Percentiles rank a stretch among this genome's conserved stretches.
phyloP scores from a whole-genome alignment of 2,113 vertebrate species.

The Oostethus manadensis region DNA sequence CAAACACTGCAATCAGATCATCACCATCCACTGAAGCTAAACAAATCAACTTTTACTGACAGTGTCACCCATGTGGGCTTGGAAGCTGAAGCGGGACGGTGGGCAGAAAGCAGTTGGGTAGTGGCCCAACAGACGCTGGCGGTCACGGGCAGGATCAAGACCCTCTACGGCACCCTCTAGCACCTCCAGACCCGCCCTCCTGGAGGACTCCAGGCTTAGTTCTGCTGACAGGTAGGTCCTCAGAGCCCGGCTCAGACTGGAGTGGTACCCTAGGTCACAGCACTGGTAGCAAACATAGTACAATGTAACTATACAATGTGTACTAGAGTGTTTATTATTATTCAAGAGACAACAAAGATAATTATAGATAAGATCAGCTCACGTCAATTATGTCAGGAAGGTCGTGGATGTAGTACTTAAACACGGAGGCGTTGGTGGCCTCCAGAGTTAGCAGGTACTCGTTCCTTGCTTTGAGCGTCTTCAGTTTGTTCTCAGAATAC shows the following conservation, averaged over 20 bases:
- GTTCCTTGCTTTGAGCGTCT: conserved; percentile 95
- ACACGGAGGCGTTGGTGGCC: conserved; percentile 94
- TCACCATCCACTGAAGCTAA: background rate
- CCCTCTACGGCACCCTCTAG: conserved; percentile 97
- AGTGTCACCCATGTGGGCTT: conserved; percentile 95
- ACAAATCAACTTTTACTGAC: conserved; percentile 62
- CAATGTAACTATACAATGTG: no score
- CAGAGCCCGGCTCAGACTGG: conserved; percentile 91
- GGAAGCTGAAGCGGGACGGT: conserved; percentile 90
- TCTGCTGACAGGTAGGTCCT: conserved; percentile 96
- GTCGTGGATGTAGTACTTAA: conserved; percentile 98
- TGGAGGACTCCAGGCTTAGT: conserved; percentile 94
- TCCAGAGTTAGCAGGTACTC: conserved; percentile 96
- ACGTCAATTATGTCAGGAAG: conserved; percentile 97
- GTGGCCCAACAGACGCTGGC: conserved; percentile 96
- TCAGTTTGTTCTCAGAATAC: conserved; percentile 98
- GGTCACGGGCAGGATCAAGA: conserved; percentile 90
- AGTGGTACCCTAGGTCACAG: conserved; percentile 97
- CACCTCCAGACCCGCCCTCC: conserved; percentile 93
- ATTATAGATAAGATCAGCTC: conserved; percentile 64
- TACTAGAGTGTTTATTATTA: no score
- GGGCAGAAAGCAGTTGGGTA: conserved; percentile 94
- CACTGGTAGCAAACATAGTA: conserved; percentile 68
- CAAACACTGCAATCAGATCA: background rate
- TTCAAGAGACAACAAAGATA: no score